Evolutionary conservation across 2,113 vertebrate genomes (phyloP).

Genomic region (Lasiurus borealis): DNA sequence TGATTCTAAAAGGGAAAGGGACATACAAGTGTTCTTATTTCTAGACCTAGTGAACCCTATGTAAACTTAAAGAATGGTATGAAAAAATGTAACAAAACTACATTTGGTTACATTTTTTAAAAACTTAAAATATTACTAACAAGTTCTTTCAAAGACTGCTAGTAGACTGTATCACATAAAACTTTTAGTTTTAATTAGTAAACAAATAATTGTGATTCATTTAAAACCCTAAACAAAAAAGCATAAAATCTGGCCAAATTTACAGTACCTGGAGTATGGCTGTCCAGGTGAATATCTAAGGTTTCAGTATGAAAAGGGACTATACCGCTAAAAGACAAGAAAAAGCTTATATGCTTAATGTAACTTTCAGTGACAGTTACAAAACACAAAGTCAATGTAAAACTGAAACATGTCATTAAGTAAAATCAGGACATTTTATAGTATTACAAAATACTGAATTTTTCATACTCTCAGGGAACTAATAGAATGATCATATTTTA

Average conservation of each 20-base stretch:
- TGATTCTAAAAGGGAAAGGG: slow-evolving; percentile 57
- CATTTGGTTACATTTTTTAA: background rate
- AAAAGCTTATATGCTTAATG: slow-evolving; percentile 10
- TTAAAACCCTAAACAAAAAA: slow-evolving; percentile 53
- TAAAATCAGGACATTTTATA: slow-evolving; percentile 9
- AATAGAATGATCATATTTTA: slow-evolving; percentile 28
- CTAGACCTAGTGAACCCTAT: background rate
- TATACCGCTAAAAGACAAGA: slow-evolving; percentile 23
- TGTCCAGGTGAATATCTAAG: background rate
- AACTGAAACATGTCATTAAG: slow-evolving; percentile 4
- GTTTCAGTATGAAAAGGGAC: slow-evolving; percentile 21
- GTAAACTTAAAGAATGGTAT: slow-evolving; percentile 10
- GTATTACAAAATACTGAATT: background rate
- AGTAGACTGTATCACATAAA: background rate
- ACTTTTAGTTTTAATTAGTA: slow-evolving; percentile 25
- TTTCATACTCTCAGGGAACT: background rate
- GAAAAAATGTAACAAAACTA: background rate
- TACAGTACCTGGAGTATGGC: background rate
- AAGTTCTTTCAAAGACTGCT: slow-evolving; percentile 7
- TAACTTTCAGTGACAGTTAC: slow-evolving; percentile 30
- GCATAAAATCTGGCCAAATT: background rate
- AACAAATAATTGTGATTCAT: background rate
- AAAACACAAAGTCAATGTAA: slow-evolving; percentile 42
- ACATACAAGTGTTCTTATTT: background rate
- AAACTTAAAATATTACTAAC: slow-evolving; percentile 39